These are phyloP conservation scores for Egretta garzetta DNA, from an alignment of 2,113 vertebrate genomes.

Conservation along the genomic window DNA sequence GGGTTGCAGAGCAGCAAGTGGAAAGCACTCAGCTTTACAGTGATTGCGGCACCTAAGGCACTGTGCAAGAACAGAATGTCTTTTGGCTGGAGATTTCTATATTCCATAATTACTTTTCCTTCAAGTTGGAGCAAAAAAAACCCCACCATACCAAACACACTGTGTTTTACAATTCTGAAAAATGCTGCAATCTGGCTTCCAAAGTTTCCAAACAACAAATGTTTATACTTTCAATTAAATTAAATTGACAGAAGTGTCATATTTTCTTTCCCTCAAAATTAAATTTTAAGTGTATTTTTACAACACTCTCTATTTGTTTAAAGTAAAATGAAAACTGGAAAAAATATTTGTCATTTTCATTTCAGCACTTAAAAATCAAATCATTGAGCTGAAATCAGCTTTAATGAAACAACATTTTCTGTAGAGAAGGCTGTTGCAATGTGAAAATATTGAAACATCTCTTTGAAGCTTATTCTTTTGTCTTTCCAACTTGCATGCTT, in stretches of 20 bases:
- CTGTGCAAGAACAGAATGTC: background rate
- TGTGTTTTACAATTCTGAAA: background rate
- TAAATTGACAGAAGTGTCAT: background rate
- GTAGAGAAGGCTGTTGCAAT: background rate
- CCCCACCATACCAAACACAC: background rate
- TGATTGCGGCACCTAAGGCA: background rate
- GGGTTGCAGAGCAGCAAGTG: background rate
- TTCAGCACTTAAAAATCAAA: background rate
- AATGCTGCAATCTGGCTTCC: background rate
- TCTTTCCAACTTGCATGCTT: background rate
- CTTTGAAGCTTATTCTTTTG: background rate
- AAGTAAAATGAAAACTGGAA: background rate
- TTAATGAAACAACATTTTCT: background rate
- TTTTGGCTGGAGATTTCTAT: background rate
- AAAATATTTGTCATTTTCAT: background rate
- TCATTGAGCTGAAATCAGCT: background rate
- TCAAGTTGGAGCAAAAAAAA: background rate
- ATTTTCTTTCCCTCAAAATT: background rate
- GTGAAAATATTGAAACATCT: background rate
- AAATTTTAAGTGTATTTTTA: background rate
- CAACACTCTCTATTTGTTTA: background rate
- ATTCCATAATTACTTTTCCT: background rate
- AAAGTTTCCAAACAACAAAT: background rate
- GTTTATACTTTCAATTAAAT: background rate
- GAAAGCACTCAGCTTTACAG: background rate